A percentile compares a stretch with the other conserved stretches of the same genome.
These are phyloP conservation scores for Orthochromis malagaraziensis DNA, from an alignment of 2,113 vertebrate species.

Conservation along the genomic window DNA sequence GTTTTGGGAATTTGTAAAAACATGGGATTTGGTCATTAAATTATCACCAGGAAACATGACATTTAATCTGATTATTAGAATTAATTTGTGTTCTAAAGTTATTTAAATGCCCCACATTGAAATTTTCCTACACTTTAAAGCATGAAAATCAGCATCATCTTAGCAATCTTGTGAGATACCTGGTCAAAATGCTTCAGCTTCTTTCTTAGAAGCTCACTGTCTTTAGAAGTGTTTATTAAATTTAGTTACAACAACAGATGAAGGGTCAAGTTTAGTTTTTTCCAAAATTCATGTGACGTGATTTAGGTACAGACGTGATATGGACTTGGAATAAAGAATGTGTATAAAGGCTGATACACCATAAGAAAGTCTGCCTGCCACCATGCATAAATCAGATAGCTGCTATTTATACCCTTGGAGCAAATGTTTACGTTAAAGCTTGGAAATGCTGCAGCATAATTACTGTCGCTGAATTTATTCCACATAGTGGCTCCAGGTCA, in stretches of 20 bases:
- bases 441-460: conserved; percentile 34
- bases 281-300: background rate
- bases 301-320: background rate
- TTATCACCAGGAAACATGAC: background rate
- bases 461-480: background rate
- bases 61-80: background rate
- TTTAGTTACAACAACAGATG: background rate
- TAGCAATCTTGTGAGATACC: background rate
- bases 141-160: background rate
- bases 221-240: background rate
- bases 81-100: background rate
- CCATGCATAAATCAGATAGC: conserved; percentile 29
- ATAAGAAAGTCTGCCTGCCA: conserved; percentile 6
- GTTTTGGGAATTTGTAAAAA: background rate
- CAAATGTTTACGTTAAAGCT: conserved; percentile 42
- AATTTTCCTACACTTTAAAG: background rate
- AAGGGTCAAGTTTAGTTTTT: background rate
- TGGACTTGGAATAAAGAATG: background rate
- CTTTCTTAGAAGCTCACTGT: background rate
- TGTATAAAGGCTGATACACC: conserved; percentile 29
- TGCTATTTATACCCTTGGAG: conserved; percentile 29
- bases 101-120: background rate
- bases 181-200: background rate
- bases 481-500: conserved; percentile 26
- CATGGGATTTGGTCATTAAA: background rate